These are phyloP conservation scores for Urocyon cinereoargenteus DNA, from an alignment of 2,797 vertebrate genomes.

Conservation along the genomic window DNA sequence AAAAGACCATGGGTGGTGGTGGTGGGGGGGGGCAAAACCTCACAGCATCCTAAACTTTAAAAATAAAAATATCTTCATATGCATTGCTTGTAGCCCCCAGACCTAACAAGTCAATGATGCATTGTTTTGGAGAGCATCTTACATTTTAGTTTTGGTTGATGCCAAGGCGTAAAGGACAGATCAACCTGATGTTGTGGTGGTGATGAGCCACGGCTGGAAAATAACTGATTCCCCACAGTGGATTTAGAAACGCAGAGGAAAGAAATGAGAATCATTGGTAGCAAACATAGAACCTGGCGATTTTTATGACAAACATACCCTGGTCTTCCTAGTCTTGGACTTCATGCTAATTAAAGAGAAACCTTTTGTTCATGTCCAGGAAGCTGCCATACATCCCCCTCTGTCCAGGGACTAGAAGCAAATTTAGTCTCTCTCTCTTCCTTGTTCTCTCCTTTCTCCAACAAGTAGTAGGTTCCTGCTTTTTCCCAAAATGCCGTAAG, in stretches of 20 bases:
- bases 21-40: not conserved
- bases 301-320: not conserved
- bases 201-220: slow-evolving; percentile 58
- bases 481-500: not conserved
- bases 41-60: slow-evolving; percentile 33
- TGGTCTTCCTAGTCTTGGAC: not conserved
- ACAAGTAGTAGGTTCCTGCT: not conserved
- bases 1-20: slow-evolving; percentile 41
- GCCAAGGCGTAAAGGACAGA: slow-evolving; percentile 55
- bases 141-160: slow-evolving; percentile 49
- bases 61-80: slow-evolving; percentile 1
- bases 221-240: slow-evolving; percentile 37
- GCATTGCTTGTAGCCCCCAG: slow-evolving; percentile 43
- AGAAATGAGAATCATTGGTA: not conserved
- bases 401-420: not conserved
- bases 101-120: slow-evolving; percentile 47
- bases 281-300: not conserved
- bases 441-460: not conserved
- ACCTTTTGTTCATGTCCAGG: not conserved
- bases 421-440: not conserved
- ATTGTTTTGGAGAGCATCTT: slow-evolving; percentile 26
- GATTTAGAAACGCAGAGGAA: slow-evolving; percentile 53
- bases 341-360: not conserved
- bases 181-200: slow-evolving; percentile 26
- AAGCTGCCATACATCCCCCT: not conserved